Evolutionary conservation across 2,888 invertebrate genomes (phyloP), one percentile per base, ranked within the genome.

Genomic region (Lithosia quadra): DNA sequence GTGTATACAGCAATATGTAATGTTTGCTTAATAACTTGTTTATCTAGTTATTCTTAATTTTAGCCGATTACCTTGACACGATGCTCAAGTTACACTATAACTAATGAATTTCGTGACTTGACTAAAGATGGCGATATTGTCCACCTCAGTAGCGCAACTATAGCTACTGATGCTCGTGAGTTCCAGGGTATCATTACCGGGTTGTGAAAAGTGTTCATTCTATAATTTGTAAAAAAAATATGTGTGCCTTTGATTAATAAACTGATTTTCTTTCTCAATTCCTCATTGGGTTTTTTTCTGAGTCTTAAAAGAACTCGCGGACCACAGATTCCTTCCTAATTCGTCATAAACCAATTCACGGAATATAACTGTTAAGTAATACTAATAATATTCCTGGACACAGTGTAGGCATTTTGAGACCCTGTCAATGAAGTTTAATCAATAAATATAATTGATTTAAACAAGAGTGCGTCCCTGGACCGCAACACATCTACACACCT

Each of bases 401-500:
- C 28, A 0, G n/a, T 9, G 18, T 21, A 53, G 1, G 55, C 0
- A 11, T 21, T 28, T 24, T 28, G 11, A n/a, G 10, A 28, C 49
- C 28, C n/a, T 62, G 11, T 8, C 7, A 62, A 2, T 24, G 5
- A 28, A 0, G 13, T 28, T 13, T 62, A n/a, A 7, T 22, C 21
- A 9, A 21, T 11, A 24, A 39, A 24, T 22, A 39, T n/a, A n/a
- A n/a, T n/a, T n/a, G n/a, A n/a, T n/a, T 61, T 43, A n/a, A 36
- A 39, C 8, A 21, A 66, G 39, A 90, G 65, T 92, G 74, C 92
- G 80, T 59, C 86, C 82, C 92, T 92, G 93, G 65, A 21, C 18
- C 53, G 61, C 74, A 77, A 76, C 84, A 83, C 85, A 83, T 82
- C 77, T 82, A 85, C 83, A 83, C 87, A 91, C 90, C 90, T 89